Conservation (phyloP, 2,797 vertebrate species). For the Dicrostonyx torquatus region DNA sequence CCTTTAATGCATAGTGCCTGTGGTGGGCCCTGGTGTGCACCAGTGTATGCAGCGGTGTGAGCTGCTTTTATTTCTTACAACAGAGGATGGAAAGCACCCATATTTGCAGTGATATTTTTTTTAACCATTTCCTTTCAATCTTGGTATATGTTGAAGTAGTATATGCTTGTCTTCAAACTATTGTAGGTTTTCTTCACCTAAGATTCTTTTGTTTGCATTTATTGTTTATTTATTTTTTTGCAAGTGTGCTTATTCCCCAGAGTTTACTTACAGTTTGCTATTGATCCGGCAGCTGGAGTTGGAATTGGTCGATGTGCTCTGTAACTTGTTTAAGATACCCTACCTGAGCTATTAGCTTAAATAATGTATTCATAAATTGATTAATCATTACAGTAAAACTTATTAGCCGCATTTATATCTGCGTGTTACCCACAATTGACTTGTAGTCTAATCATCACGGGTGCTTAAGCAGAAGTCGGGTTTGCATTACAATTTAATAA, state of each 20-base stretch:
- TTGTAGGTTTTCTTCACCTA: slow-evolving; percentile 65
- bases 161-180: slow-evolving; percentile 54
- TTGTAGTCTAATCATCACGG: slow-evolving; percentile 84
- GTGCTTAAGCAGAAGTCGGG: slow-evolving; percentile 84
- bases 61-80: not conserved
- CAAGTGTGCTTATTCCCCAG: slow-evolving; percentile 88
- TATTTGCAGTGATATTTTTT: not conserved
- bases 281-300: slow-evolving; percentile 94
- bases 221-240: slow-evolving; percentile 77
- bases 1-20: not conserved
- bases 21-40: not conserved
- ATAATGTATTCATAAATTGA: slow-evolving; percentile 99
- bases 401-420: slow-evolving; percentile 95
- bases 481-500: slow-evolving; percentile 79
- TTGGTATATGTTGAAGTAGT: slow-evolving; percentile 4
- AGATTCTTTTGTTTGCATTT: slow-evolving; percentile 80
- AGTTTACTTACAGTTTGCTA: slow-evolving; percentile 94
- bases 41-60: not conserved
- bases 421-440: slow-evolving; percentile 84
- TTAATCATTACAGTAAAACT: slow-evolving; percentile 97
- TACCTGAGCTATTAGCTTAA: slow-evolving; percentile 97
- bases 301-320: slow-evolving; percentile 95
- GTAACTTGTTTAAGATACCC: slow-evolving; percentile 94
- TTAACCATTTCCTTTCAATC: slow-evolving; percentile 6
- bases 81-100: not conserved